These are phyloP conservation scores for Sylvia atricapilla DNA, from an alignment of 2,113 vertebrate genomes.

Conservation along the genomic window DNA sequence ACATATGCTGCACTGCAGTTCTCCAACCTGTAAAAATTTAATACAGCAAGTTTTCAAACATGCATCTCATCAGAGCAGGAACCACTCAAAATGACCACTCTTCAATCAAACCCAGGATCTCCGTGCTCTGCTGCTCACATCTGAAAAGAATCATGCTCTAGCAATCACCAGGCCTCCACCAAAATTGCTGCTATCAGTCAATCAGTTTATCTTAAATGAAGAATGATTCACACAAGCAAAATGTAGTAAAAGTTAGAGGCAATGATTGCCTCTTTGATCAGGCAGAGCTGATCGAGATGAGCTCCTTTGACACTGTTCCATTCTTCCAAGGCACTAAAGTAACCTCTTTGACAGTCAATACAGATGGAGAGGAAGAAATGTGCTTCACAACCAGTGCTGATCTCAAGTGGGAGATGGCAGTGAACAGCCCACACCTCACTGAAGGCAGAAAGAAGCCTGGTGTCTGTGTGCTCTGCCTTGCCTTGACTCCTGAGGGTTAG, in stretches of 20 bases:
- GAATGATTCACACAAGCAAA: neutral
- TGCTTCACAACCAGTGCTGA: rapidly evolving
- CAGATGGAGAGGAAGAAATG: neutral
- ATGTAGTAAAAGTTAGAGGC: neutral
- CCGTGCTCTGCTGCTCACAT: neutral
- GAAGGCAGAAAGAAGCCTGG: neutral
- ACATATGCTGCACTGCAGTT: neutral
- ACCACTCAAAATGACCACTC: neutral
- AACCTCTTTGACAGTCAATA: neutral
- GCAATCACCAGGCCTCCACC: neutral
- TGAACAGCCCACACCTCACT: neutral
- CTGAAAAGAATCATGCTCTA: neutral
- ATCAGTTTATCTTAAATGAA: neutral
- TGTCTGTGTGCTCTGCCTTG: neutral
- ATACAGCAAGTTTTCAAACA: neutral
- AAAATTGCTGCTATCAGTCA: neutral
- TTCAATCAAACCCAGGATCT: neutral
- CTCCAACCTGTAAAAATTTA: neutral
- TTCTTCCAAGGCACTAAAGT: neutral
- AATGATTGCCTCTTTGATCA: neutral
- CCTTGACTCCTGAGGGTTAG: neutral
- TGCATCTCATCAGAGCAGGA: neutral
- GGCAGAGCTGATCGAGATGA: neutral
- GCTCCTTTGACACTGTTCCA: neutral
- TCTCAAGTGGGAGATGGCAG: neutral